These are phyloP conservation scores for Cossypha niveicapilla DNA, from an alignment of 2,797 vertebrate species.

Conservation along the genomic window DNA sequence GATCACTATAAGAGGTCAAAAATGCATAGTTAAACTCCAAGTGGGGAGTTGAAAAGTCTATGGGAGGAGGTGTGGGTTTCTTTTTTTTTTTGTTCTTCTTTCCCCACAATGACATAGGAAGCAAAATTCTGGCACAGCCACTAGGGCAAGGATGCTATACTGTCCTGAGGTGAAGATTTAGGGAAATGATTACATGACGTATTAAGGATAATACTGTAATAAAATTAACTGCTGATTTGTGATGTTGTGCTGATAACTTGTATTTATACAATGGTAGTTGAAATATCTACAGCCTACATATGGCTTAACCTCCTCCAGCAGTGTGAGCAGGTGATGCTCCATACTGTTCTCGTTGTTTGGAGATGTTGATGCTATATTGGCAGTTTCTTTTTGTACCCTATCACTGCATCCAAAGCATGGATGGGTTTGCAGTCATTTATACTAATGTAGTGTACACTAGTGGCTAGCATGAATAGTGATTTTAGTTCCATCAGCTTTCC, in stretches of 20 bases:
- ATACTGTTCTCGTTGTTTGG: not conserved
- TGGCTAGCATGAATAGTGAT: not conserved
- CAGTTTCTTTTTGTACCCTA: not conserved
- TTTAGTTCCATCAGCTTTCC: not conserved
- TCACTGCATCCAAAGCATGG: not conserved
- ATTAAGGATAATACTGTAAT: not conserved
- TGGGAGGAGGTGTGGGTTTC: fast-evolving
- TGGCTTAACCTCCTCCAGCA: not conserved
- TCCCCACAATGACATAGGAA: not conserved
- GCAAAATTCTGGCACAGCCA: not conserved
- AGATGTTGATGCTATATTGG: not conserved
- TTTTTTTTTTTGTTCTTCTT: not conserved
- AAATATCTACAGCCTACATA: not conserved
- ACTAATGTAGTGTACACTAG: fast-evolving
- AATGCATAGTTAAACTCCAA: not conserved
- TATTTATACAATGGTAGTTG: not conserved
- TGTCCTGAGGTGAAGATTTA: not conserved
- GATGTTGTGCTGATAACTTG: not conserved
- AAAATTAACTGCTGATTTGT: not conserved
- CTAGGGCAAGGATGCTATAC: not conserved
- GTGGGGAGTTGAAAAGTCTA: not conserved
- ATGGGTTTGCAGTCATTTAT: not conserved
- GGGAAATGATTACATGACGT: not conserved
- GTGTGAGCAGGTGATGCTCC: not conserved
- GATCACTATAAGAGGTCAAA: not conserved